Conservation (phyloP, 1,140 invertebrate genomes). For the Drosophila pallidifrons region DNA sequence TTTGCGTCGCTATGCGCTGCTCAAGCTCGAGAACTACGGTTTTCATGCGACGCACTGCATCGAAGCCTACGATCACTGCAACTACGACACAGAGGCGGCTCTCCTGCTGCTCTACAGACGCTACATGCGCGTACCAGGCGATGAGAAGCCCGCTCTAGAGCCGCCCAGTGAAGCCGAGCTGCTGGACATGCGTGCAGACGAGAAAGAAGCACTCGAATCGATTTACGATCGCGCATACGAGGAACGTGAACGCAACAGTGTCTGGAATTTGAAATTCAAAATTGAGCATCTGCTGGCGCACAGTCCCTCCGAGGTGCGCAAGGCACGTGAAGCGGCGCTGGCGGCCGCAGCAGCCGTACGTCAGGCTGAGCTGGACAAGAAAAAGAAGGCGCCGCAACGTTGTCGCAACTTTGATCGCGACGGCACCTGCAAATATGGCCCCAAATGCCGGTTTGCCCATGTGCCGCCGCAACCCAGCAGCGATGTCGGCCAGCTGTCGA, state of each 20-base stretch:
- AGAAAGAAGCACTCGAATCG: slow-evolving; percentile 90
- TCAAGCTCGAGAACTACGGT: slow-evolving; percentile 90
- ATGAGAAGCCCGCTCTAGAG: slow-evolving; percentile 54
- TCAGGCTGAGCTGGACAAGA: slow-evolving; percentile 64
- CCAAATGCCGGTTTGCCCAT: slow-evolving; percentile 91
- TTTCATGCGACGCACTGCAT: slow-evolving; percentile 90
- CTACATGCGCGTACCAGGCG: slow-evolving; percentile 86
- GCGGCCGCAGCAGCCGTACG: slow-evolving; percentile 49
- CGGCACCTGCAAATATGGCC: slow-evolving; percentile 88
- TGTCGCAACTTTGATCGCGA: slow-evolving; percentile 89
- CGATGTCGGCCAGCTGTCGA: slow-evolving; percentile 39
- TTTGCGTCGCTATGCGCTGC: slow-evolving; percentile 88
- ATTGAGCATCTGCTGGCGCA: slow-evolving; percentile 89
- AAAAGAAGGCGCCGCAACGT: slow-evolving; percentile 86
- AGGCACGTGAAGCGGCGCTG: slow-evolving; percentile 84
- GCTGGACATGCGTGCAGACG: slow-evolving; percentile 88
- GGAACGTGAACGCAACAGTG: slow-evolving; percentile 88
- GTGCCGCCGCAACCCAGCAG: slow-evolving; percentile 84
- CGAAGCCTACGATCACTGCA: slow-evolving; percentile 89
- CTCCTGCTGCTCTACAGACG: slow-evolving; percentile 89
- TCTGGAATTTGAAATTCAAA: slow-evolving; percentile 89
- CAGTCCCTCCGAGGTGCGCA: slow-evolving; percentile 86
- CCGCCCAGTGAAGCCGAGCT: slow-evolving; percentile 85
- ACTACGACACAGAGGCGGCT: slow-evolving; percentile 88
- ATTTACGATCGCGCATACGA: slow-evolving; percentile 90